These are phyloP conservation scores for Tiphia femorata DNA, from an alignment of 2,888 invertebrate species.

Conservation along the genomic window DNA sequence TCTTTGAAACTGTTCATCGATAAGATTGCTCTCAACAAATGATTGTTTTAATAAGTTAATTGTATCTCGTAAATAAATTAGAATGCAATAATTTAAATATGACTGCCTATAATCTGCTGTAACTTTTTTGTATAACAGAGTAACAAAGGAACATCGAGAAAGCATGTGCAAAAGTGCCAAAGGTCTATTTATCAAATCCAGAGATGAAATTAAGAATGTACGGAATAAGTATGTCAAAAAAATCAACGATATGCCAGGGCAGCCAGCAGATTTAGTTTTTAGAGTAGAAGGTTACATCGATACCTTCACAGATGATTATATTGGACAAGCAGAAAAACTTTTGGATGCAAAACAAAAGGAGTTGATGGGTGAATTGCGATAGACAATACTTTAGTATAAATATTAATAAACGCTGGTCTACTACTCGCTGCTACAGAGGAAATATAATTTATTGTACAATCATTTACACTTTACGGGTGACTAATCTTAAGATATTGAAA, in stretches of 20 bases:
- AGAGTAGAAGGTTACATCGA: constrained; percentile 79
- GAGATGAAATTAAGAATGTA: constrained; percentile 81
- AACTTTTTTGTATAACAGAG: constrained; percentile 67
- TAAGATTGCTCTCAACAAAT: too few relatives aligned
- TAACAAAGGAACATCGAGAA: constrained; percentile 94
- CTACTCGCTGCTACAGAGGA: too few relatives aligned
- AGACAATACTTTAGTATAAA: background rate
- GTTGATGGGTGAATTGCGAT: constrained; percentile 71
- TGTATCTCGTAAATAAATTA: too few relatives aligned
- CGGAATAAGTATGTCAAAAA: constrained; percentile 81
- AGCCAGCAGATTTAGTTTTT: constrained; percentile 79
- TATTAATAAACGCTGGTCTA: background rate
- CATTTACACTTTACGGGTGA: too few relatives aligned
- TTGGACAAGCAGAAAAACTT: constrained; percentile 75
- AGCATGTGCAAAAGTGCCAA: constrained; percentile 90
- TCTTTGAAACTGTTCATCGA: too few relatives aligned
- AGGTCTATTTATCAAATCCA: constrained; percentile 81
- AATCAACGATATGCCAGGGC: constrained; percentile 77
- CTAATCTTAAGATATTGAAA: too few relatives aligned
- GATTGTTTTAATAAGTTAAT: too few relatives aligned
- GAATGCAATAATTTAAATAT: background rate
- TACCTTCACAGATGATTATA: constrained; percentile 78
- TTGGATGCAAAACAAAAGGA: constrained; percentile 82
- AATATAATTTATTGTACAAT: too few relatives aligned
- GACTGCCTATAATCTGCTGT: background rate